Percentiles rank a stretch among this genome's conserved stretches.
Evolutionary conservation across 2,113 vertebrate genomes (phyloP).

Genomic region (Pachypanchax playfairii): DNA sequence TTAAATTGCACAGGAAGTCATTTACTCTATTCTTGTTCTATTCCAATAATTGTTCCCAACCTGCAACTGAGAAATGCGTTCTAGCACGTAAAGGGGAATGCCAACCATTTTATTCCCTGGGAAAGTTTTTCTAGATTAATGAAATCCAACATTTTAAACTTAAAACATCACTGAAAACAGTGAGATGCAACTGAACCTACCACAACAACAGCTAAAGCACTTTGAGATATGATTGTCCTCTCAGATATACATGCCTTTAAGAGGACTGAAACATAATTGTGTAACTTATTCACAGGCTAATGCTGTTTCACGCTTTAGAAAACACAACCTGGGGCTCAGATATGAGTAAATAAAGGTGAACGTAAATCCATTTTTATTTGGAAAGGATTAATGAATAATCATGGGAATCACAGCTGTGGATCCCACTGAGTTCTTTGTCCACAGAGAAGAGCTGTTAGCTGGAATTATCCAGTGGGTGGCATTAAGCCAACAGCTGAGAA

Average conservation of each 20-base stretch:
- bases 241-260: slow-evolving; percentile 9
- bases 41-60: slow-evolving; percentile 33
- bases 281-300: slow-evolving; percentile 41
- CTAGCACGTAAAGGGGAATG: slow-evolving; percentile 24
- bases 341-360: slow-evolving; percentile 55
- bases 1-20: slow-evolving; percentile 30
- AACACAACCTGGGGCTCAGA: slow-evolving; percentile 45
- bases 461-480: slow-evolving; percentile 68
- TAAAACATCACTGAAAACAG: no score
- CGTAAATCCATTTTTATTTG: slow-evolving; percentile 60
- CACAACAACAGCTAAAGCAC: slow-evolving; percentile 12
- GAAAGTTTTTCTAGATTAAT: slow-evolving; percentile 26
- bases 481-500: slow-evolving; percentile 55
- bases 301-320: slow-evolving; percentile 38
- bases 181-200: slow-evolving; percentile 1
- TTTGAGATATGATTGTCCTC: slow-evolving; percentile 24
- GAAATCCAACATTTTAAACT: neutral
- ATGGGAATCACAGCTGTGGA: slow-evolving; percentile 51
- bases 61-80: slow-evolving; percentile 24
- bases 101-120: slow-evolving; percentile 3
- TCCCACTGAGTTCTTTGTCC: slow-evolving; percentile 43
- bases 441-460: slow-evolving; percentile 34
- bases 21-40: slow-evolving; percentile 36
- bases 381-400: slow-evolving; percentile 54
- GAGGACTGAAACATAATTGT: slow-evolving; percentile 6